These are phyloP conservation scores for Papilio machaon DNA, from an alignment of 1,140 invertebrate genomes.

Conservation along the genomic window DNA sequence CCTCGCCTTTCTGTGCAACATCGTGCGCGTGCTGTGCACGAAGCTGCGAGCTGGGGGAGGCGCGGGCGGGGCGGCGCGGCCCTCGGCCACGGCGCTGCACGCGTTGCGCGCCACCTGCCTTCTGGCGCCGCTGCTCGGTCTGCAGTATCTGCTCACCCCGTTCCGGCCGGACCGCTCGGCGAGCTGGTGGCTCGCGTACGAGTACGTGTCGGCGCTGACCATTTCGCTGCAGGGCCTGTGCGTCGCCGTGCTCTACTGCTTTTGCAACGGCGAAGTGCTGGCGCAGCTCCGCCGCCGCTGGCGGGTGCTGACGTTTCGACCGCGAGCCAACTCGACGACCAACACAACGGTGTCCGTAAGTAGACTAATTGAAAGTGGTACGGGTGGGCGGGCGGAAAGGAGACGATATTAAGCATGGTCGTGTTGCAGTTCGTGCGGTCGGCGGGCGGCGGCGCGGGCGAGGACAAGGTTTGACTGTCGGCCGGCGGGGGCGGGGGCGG, in stretches of 20 bases:
- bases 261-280: constrained; percentile 97
- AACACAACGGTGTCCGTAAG: constrained; percentile 93
- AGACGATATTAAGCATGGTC: not conserved
- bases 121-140: constrained; percentile 90
- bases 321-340: constrained; percentile 90
- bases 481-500: constrained; percentile 58
- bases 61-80: constrained; percentile 82
- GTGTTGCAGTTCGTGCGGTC: constrained; percentile 83
- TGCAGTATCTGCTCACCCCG: constrained; percentile 94
- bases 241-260: constrained; percentile 96
- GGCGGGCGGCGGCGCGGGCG: constrained; percentile 81
- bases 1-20: constrained; percentile 95
- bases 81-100: constrained; percentile 87
- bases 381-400: no score
- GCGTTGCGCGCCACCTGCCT: constrained; percentile 94
- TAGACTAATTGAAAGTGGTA: constrained; percentile 47
- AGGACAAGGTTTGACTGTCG: constrained; percentile 85
- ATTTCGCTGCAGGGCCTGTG: constrained; percentile 96
- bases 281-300: constrained; percentile 91
- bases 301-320: constrained; percentile 87
- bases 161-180: constrained; percentile 89
- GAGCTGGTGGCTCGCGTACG: constrained; percentile 90
- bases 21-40: constrained; percentile 94
- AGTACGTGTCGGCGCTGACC: constrained; percentile 91
- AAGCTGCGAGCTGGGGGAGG: constrained; percentile 88